Base-by-base conservation (phyloP, 2,888 invertebrate genomes). In the Drosophila multiciliata region DNA sequence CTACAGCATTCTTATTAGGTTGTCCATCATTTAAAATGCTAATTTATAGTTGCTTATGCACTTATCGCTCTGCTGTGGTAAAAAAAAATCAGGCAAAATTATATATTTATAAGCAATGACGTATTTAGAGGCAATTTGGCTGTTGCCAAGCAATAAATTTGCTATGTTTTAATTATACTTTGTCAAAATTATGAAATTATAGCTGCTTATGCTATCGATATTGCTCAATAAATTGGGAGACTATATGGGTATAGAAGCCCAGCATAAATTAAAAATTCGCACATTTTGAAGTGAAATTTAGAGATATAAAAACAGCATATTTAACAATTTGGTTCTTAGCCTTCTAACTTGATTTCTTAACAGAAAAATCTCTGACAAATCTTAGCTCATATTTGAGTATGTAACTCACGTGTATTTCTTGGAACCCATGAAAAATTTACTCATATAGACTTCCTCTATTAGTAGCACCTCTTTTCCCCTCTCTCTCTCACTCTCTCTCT, bases 391-490 rank as follows among this genome's bases (percentile, higher is more conserved):
- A 53, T 68, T 66, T 68, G 15, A 15, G 45, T 8, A 68, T 68
- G 68, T 48, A 66, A 54, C 64, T 73, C 78, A 73, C 58, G 73
- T 69, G 61, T 42, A 9, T 32, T 66, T 65, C 52, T 45, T 45
- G 53, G 38, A 54, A 63, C 20, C 26, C 63, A 29, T 33, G 60
- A 60, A 60, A 60, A 52, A 48, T 70, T 53, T 66, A 67, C 54
- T 54, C 49, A 67, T 52, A 48, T 45, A 60, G 9, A 67, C 82
- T 81, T 77, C 79, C 78, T 78, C 54, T 73, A 67, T 66, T 55
- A 60, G 53, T 63, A 40, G 5, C 32, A 48, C 36, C 53, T 57
- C 29, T 54, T 53, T 59, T 32, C 32, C 50, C 54, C n/a, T 3
- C 45, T 23, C 20, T 5, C 40, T 11, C n/a, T 7, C 35, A 15